phyloP scores from a whole-genome alignment of 2,888 invertebrate genomes.

The Cerastoderma edule region DNA sequence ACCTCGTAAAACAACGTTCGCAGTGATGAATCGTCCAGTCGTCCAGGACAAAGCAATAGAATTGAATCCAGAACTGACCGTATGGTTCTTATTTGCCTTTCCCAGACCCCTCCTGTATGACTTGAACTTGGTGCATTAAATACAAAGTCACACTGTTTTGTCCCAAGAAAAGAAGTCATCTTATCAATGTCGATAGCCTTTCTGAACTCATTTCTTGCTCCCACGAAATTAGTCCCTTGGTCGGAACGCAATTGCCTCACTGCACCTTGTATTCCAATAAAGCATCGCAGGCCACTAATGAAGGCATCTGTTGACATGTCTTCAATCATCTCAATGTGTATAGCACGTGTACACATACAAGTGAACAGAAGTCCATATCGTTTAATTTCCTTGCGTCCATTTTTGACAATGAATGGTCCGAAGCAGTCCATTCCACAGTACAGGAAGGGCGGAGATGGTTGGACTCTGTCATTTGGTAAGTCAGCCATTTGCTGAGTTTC shows the following conservation, averaged over 20 bases:
- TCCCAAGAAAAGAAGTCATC: conserved; percentile 31
- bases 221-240: conserved; percentile 67
- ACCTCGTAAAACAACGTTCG: conserved; percentile 46
- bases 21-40: conserved; percentile 38
- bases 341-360: conserved; percentile 74
- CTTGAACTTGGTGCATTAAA: conserved; percentile 56
- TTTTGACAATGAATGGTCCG: conserved; percentile 73
- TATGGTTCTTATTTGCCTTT: conserved; percentile 60
- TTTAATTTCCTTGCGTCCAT: conserved; percentile 72
- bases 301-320: conserved; percentile 61
- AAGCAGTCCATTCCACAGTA: conserved; percentile 79
- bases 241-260: conserved; percentile 60
- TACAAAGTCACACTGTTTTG: conserved; percentile 39
- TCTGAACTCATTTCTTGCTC: conserved; percentile 62
- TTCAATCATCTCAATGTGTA: conserved; percentile 70
- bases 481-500: conserved; percentile 76
- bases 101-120: conserved; percentile 68
- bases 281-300: conserved; percentile 57
- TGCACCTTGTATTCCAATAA: conserved; percentile 60
- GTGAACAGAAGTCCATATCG: conserved; percentile 76
- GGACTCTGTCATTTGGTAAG: conserved; percentile 76
- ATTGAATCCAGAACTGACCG: conserved; percentile 52
- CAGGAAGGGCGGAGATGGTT: conserved; percentile 70
- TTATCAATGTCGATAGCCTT: not conserved
- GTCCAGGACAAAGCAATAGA: conserved; percentile 32